Evolutionary conservation across 2,113 vertebrate species (phyloP).

Genomic region (Siniperca knerii): DNA sequence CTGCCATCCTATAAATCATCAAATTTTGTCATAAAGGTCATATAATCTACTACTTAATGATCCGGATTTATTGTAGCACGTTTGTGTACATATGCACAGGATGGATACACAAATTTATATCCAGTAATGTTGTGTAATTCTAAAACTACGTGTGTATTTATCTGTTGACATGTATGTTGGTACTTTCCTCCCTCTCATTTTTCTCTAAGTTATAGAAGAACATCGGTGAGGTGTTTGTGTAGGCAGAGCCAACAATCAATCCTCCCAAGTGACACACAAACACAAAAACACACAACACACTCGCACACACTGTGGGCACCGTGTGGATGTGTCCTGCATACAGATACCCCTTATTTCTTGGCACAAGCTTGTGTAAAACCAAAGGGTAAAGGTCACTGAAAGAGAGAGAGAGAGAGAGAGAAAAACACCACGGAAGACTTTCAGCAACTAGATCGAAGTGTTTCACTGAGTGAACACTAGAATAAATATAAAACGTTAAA

Average conservation of each 20-base stretch:
- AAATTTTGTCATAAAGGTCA: background rate
- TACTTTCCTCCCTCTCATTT: conserved; percentile 33
- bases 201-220: conserved; percentile 27
- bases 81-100: no score
- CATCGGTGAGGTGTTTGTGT: conserved; percentile 45
- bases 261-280: conserved; percentile 55
- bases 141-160: background rate
- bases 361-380: conserved; percentile 45
- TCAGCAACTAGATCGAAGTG: conserved; percentile 12
- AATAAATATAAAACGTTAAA: conserved; percentile 1
- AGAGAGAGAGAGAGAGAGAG: conserved; percentile 2
- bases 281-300: conserved; percentile 36
- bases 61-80: background rate
- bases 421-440: conserved; percentile 16
- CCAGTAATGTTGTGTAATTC: no score
- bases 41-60: background rate
- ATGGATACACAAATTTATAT: background rate
- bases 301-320: conserved; percentile 55
- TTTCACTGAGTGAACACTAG: background rate
- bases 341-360: conserved; percentile 59
- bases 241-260: conserved; percentile 60
- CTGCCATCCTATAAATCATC: background rate
- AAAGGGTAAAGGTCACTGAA: conserved; percentile 59
- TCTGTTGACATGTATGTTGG: background rate
- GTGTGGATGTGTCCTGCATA: conserved; percentile 69